Evolutionary conservation across 2,113 vertebrate species (phyloP).

Genomic region (Anolis carolinensis): DNA sequence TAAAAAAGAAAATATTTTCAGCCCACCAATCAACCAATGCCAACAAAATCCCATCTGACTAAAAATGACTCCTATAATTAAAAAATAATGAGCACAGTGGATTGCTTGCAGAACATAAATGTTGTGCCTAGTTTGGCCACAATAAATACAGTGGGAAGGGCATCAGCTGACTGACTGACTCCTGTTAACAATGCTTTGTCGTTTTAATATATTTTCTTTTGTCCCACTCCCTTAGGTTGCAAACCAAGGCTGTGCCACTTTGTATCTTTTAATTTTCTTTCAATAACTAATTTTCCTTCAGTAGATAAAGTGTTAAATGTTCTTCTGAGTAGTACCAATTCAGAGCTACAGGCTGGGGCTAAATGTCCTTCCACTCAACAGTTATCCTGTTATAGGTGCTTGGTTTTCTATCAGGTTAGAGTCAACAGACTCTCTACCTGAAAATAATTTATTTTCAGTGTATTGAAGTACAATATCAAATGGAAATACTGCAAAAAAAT

Average conservation of each 20-base stretch:
- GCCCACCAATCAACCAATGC: too few relatives aligned
- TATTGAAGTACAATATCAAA: neutral
- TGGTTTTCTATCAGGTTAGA: neutral
- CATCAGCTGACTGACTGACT: neutral
- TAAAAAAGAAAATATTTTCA: too few relatives aligned
- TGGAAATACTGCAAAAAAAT: neutral
- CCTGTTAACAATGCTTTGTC: neutral
- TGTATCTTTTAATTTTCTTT: neutral
- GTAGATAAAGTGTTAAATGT: neutral
- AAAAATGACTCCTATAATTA: neutral
- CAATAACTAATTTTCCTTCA: neutral
- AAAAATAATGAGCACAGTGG: neutral
- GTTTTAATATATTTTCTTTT: neutral
- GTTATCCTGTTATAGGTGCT: too few relatives aligned
- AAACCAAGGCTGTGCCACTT: neutral
- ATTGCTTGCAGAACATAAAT: neutral
- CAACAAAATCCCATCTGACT: too few relatives aligned
- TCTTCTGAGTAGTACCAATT: neutral
- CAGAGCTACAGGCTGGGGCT: neutral
- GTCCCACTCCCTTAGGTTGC: neutral
- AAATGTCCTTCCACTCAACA: neutral
- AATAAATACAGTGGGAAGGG: neutral
- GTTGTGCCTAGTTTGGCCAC: neutral
- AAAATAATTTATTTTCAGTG: neutral
- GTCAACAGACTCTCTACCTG: neutral